Evolutionary conservation across 2,797 vertebrate genomes (phyloP).

Genomic region (Diplodus puntazzo): DNA sequence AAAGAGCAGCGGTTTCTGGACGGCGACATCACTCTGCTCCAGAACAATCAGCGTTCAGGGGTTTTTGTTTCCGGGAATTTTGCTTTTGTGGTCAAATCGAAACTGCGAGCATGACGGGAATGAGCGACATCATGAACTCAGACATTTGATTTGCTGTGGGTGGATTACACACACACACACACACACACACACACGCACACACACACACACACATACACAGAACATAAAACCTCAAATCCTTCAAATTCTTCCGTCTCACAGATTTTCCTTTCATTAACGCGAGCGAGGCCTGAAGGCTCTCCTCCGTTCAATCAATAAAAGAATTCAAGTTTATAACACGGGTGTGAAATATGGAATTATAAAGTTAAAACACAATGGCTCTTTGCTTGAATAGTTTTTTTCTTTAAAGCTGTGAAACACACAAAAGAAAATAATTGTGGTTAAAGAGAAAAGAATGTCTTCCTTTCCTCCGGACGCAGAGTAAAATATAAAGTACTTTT

Average conservation of each 20-base stretch:
- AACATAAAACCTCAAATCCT: slow-evolving; percentile 18
- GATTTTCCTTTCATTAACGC: slow-evolving; percentile 38
- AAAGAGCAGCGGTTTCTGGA: slow-evolving; percentile 73
- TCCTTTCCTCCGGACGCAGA: slow-evolving; percentile 36
- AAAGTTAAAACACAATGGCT: slow-evolving; percentile 37
- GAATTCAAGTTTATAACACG: slow-evolving; percentile 60
- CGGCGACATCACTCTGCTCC: slow-evolving; percentile 37
- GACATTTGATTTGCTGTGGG: slow-evolving; percentile 44
- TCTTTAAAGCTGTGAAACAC: slow-evolving; percentile 67
- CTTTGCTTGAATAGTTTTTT: slow-evolving; percentile 31
- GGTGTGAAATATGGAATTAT: slow-evolving; percentile 40
- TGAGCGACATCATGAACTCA: slow-evolving; percentile 24
- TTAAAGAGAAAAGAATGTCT: slow-evolving; percentile 3
- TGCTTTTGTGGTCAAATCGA: slow-evolving; percentile 66
- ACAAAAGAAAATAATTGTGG: slow-evolving; percentile 31
- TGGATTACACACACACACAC: slow-evolving; percentile 22
- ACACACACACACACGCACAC: neutral
- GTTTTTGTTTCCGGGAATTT: slow-evolving; percentile 68
- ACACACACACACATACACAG: neutral
- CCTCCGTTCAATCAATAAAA: slow-evolving; percentile 27
- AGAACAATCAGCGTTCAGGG: slow-evolving; percentile 51
- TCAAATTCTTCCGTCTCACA: slow-evolving; percentile 7
- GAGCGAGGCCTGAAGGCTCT: slow-evolving; percentile 27
- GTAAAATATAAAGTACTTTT: slow-evolving; percentile 38
- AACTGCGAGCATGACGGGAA: slow-evolving; percentile 53